Conservation (phyloP, 2,888 invertebrate genomes). For the Polia nebulosa region DNA sequence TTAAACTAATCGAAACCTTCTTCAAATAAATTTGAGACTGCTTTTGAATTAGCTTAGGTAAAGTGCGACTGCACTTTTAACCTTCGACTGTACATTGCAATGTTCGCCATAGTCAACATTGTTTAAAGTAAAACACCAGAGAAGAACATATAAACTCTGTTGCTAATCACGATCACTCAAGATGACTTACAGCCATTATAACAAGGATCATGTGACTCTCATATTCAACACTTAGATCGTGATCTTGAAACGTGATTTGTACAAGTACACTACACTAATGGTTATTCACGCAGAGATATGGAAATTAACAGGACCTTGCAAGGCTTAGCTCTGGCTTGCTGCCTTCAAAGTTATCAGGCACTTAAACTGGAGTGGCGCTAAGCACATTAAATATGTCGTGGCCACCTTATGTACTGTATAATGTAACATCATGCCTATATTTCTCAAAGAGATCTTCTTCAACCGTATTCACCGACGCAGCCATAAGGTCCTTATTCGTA, state of each 20-base stretch:
- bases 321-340: conserved; percentile 11
- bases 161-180: neutral
- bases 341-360: conserved; percentile 35
- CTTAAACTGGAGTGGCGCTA: conserved; percentile 32
- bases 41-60: too few relatives aligned
- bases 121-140: too few relatives aligned
- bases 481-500: too few relatives aligned
- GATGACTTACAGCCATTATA: neutral
- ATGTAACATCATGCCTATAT: too few relatives aligned
- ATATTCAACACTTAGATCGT: neutral
- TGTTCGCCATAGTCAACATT: too few relatives aligned
- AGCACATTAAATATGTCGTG: conserved; percentile 3
- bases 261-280: neutral
- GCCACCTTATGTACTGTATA: neutral
- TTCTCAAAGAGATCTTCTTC: too few relatives aligned
- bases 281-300: conserved; percentile 31
- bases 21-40: too few relatives aligned
- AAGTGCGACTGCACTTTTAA: too few relatives aligned
- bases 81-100: too few relatives aligned
- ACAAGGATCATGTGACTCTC: neutral
- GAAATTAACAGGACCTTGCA: conserved; percentile 41
- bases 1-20: too few relatives aligned
- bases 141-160: too few relatives aligned
- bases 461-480: too few relatives aligned
- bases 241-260: conserved; percentile 16